Evolutionary conservation across 2,888 invertebrate genomes (phyloP).

Genomic region (Aplocera efformata): DNA sequence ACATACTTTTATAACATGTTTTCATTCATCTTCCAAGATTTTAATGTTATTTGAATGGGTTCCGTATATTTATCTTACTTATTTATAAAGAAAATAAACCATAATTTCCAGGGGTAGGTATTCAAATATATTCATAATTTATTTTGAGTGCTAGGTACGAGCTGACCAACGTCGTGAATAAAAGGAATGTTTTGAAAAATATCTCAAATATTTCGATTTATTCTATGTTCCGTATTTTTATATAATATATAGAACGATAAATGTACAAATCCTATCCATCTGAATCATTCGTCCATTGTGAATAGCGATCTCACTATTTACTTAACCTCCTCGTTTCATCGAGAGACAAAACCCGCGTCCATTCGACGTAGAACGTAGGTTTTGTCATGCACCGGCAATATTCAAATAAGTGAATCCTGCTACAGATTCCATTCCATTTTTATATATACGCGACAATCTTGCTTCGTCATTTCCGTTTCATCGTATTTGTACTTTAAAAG

Average conservation of each 20-base stretch:
- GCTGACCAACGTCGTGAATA: too few species aligned
- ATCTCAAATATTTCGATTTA: too few species aligned
- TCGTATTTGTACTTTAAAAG: slow-evolving; percentile 28
- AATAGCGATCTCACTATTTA: slow-evolving; percentile 64
- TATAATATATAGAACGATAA: slow-evolving; percentile 34
- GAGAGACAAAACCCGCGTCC: slow-evolving; percentile 51
- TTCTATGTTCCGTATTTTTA: slow-evolving; percentile 1
- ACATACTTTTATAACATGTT: too few species aligned
- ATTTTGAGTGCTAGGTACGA: too few species aligned
- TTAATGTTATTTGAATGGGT: too few species aligned
- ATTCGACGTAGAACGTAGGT: slow-evolving; percentile 40
- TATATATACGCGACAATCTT: slow-evolving; percentile 33
- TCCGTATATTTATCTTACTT: too few species aligned
- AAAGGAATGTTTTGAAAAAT: too few species aligned
- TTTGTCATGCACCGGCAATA: slow-evolving; percentile 36
- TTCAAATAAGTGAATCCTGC: slow-evolving; percentile 55
- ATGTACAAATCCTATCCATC: slow-evolving; percentile 55
- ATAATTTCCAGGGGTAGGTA: too few species aligned
- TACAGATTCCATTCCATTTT: slow-evolving; percentile 42
- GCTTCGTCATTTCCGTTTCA: slow-evolving; percentile 28
- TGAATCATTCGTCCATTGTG: slow-evolving; percentile 53
- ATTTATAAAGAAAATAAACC: too few species aligned
- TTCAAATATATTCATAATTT: too few species aligned
- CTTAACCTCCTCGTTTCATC: slow-evolving; percentile 67
- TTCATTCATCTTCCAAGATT: too few species aligned